phyloP scores from a whole-genome alignment of 2,888 invertebrate genomes.

The Trichogramma dendrolimi region DNA sequence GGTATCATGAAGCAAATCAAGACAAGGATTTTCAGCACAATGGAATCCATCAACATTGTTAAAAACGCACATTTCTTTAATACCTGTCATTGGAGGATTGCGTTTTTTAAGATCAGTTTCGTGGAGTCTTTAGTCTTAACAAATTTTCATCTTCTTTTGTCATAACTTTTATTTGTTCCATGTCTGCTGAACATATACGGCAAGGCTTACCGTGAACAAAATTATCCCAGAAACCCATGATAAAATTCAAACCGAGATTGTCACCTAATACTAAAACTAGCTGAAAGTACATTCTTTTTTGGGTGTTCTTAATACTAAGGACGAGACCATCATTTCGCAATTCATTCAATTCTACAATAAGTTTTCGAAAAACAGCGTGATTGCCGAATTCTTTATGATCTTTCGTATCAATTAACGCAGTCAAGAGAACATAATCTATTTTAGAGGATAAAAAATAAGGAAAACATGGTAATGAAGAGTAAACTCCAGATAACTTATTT shows the following conservation, averaged over 20 bases:
- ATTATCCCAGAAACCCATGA: neutral
- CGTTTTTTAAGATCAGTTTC: no score
- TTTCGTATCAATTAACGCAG: neutral
- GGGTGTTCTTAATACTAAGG: neutral
- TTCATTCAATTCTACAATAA: neutral
- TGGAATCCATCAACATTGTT: no score
- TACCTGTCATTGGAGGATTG: no score
- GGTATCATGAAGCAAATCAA: no score
- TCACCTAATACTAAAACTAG: neutral
- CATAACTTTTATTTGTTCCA: neutral
- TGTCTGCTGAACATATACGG: neutral
- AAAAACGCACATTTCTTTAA: no score
- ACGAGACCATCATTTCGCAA: neutral
- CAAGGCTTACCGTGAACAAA: neutral
- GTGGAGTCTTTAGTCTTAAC: no score
- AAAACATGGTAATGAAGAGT: no score
- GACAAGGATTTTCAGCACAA: no score
- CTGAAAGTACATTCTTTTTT: neutral
- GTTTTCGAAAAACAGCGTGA: neutral
- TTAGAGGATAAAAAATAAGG: no score
- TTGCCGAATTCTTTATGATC: neutral
- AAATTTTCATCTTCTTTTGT: neutral
- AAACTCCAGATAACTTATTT: no score
- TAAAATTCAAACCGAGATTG: neutral
- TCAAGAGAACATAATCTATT: no score